Evolutionary conservation across 2,888 invertebrate genomes (phyloP).

Genomic region (Troides oblongomaculatus): DNA sequence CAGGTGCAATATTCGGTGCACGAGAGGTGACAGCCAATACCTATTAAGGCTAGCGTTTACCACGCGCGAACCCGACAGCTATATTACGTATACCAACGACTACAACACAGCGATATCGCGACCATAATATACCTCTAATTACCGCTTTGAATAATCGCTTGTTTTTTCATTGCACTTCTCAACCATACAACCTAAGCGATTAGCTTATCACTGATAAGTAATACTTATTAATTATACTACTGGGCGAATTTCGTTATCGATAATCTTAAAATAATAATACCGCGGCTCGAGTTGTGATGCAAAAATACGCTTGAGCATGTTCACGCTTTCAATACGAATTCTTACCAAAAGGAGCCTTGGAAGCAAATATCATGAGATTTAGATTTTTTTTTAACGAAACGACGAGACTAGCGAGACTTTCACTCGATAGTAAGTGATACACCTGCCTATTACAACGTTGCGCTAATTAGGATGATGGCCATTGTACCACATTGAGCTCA

Average conservation of each 20-base stretch:
- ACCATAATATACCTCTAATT: too few species aligned
- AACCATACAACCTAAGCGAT: too few species aligned
- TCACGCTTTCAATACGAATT: background rate
- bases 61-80: background rate
- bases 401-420: too few species aligned
- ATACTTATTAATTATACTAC: background rate
- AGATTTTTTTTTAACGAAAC: too few species aligned
- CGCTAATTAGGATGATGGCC: too few species aligned
- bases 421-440: too few species aligned
- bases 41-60: slow-evolving; percentile 13
- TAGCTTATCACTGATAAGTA: background rate
- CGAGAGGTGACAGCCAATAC: slow-evolving; percentile 27
- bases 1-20: slow-evolving; percentile 31
- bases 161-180: too few species aligned
- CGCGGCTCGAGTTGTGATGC: background rate
- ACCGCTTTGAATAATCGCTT: too few species aligned
- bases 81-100: background rate
- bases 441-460: too few species aligned
- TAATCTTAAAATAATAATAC: background rate
- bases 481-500: too few species aligned
- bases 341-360: background rate
- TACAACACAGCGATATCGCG: too few species aligned
- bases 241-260: background rate
- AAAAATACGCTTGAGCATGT: background rate
- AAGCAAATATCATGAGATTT: background rate